Percentiles rank a stretch among this genome's conserved stretches.
Evolutionary conservation across 1,140 invertebrate genomes (phyloP).

Genomic region (Penaeus vannamei): DNA sequence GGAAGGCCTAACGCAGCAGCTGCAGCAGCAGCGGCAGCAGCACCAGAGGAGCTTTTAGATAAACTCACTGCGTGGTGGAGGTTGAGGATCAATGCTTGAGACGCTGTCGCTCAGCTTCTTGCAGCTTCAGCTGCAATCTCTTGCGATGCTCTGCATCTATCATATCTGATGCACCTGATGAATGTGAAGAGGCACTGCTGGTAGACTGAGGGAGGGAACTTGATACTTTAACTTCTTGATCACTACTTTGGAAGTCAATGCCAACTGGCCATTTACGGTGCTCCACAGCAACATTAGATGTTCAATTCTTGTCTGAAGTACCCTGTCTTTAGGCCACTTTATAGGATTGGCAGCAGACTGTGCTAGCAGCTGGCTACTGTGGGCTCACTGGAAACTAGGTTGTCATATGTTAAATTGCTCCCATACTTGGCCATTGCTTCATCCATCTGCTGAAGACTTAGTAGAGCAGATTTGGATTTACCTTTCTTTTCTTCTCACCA

Average conservation of each 20-base stretch:
- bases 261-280: slow-evolving; percentile 67
- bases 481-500: slow-evolving; percentile 25
- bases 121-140: slow-evolving; percentile 43
- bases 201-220: background rate
- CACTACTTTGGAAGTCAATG: slow-evolving; percentile 62
- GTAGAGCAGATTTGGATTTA: slow-evolving; percentile 48
- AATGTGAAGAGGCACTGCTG: slow-evolving; percentile 32
- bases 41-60: slow-evolving; percentile 44
- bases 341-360: slow-evolving; percentile 69
- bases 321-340: slow-evolving; percentile 68
- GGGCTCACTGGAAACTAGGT: slow-evolving; percentile 66
- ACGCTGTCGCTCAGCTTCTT: slow-evolving; percentile 58
- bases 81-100: slow-evolving; percentile 66
- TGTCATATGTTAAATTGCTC: slow-evolving; percentile 65
- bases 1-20: slow-evolving; percentile 43
- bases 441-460: slow-evolving; percentile 69
- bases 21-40: slow-evolving; percentile 43
- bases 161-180: slow-evolving; percentile 17
- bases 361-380: slow-evolving; percentile 69
- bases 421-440: slow-evolving; percentile 68
- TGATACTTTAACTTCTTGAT: slow-evolving; percentile 46
- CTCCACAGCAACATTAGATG: slow-evolving; percentile 68
- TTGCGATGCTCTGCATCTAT: slow-evolving; percentile 52
- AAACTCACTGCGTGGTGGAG: slow-evolving; percentile 65
- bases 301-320: slow-evolving; percentile 67